Percentiles rank a stretch among this genome's conserved stretches.
Conservation (phyloP, 2,888 invertebrate genomes). For the Dexiosoma caninum region DNA sequence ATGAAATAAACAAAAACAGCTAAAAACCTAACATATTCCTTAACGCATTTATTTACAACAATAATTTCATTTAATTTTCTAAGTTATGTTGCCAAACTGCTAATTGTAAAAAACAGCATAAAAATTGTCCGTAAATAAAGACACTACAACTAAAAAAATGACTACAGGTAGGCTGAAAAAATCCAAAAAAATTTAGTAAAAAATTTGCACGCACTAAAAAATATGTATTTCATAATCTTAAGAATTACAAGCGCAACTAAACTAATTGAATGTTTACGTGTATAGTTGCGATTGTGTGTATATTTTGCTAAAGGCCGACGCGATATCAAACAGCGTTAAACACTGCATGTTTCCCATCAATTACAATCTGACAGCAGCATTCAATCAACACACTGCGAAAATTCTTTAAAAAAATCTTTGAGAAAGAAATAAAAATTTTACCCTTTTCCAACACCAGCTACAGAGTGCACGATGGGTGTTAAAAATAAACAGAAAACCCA, state of each 20-base stretch:
- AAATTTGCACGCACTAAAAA: conserved; percentile 40
- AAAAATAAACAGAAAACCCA: conserved; percentile 37
- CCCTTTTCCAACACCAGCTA: conserved; percentile 48
- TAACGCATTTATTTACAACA: conserved; percentile 1
- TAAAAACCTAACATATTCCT: background rate
- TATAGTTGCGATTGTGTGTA: background rate
- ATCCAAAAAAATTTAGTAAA: conserved; percentile 66
- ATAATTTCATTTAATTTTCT: conserved; percentile 14
- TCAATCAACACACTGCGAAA: conserved; percentile 10
- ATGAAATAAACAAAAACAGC: conserved; percentile 56
- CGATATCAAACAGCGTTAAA: conserved; percentile 54
- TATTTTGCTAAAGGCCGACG: conserved; percentile 35
- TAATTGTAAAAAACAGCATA: conserved; percentile 28
- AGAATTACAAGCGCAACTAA: conserved; percentile 61
- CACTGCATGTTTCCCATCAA: conserved; percentile 41
- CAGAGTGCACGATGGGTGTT: conserved; percentile 40
- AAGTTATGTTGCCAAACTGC: background rate
- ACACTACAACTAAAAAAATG: conserved; percentile 68
- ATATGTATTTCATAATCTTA: conserved; percentile 23
- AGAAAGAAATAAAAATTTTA: conserved; percentile 39
- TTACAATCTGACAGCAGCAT: conserved; percentile 11
- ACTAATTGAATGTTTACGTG: background rate
- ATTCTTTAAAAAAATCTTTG: conserved; percentile 20
- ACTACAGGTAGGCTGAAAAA: conserved; percentile 74
- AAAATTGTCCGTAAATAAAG: conserved; percentile 4